Evolutionary conservation across 2,888 invertebrate genomes (phyloP).

Genomic region (Idaea biselata): DNA sequence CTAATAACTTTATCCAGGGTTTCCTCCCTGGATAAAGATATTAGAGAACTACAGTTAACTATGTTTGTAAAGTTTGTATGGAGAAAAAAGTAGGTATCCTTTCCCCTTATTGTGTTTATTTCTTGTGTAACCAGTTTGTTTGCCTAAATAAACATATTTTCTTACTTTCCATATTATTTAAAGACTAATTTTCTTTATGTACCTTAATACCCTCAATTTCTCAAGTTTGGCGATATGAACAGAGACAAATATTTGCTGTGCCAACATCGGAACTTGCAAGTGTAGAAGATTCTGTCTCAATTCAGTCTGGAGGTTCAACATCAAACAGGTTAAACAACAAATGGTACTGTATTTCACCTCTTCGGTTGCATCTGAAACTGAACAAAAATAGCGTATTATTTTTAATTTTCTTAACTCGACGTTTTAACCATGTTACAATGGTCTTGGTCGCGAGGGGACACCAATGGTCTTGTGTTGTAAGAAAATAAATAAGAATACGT

Average conservation of each 20-base stretch:
- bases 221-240: conserved; percentile 84
- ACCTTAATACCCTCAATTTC: conserved; percentile 83
- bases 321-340: conserved; percentile 73
- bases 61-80: no score
- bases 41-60: no score
- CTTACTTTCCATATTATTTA: no score
- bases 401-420: no score
- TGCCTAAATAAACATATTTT: neutral
- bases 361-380: conserved; percentile 82
- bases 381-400: no score
- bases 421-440: conserved; percentile 14
- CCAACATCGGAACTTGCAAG: conserved; percentile 79
- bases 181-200: conserved; percentile 25
- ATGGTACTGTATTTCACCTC: conserved; percentile 83
- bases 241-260: conserved; percentile 83
- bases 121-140: no score
- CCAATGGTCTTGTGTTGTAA: no score
- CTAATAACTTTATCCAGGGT: no score
- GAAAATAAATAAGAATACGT: no score
- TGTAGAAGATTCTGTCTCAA: conserved; percentile 80
- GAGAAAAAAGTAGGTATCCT: no score
- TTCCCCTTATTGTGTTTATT: neutral
- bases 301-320: conserved; percentile 70
- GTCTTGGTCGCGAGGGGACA: no score
- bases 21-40: no score